Percentiles rank a stretch among this genome's conserved stretches.
phyloP scores from a whole-genome alignment of 2,113 vertebrate genomes.

The Cygnus atratus region DNA sequence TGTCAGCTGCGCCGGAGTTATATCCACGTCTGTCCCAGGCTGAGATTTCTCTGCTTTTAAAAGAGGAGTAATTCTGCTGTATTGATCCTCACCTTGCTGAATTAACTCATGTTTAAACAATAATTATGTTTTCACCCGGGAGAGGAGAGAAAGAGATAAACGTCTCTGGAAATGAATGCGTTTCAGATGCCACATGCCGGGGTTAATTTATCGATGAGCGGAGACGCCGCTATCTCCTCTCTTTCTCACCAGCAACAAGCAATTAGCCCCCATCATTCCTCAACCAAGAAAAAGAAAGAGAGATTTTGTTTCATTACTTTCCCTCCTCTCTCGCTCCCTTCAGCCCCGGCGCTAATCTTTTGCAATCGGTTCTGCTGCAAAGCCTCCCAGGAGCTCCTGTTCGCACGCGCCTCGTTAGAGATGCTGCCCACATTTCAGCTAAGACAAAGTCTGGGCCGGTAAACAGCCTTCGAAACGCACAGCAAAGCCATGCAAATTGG shows the following conservation, averaged over 20 bases:
- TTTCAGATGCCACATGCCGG: slow-evolving; percentile 4
- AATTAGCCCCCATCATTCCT: slow-evolving; percentile 63
- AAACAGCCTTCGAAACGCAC: slow-evolving; percentile 31
- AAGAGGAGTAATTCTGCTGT: slow-evolving; percentile 44
- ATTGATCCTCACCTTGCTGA: slow-evolving; percentile 67
- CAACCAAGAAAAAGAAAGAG: not conserved
- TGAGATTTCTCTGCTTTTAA: slow-evolving; percentile 59
- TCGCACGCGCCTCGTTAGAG: not conserved
- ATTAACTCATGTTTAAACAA: slow-evolving; percentile 74
- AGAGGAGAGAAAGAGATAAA: slow-evolving; percentile 62
- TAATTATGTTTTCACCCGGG: slow-evolving; percentile 66
- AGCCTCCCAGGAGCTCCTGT: not conserved
- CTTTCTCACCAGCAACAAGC: slow-evolving; percentile 40
- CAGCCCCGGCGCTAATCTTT: slow-evolving; percentile 34
- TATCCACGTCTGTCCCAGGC: not conserved
- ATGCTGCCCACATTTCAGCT: slow-evolving; percentile 42
- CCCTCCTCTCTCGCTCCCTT: not conserved
- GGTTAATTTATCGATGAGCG: slow-evolving; percentile 57
- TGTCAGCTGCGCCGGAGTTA: not conserved
- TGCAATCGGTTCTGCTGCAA: slow-evolving; percentile 46
- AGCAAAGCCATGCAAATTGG: slow-evolving; percentile 18
- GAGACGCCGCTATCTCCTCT: not conserved
- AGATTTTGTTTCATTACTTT: slow-evolving; percentile 33
- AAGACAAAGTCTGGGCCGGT: not conserved
- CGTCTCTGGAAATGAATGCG: slow-evolving; percentile 52